These are phyloP conservation scores for Trichogramma pretiosum DNA, from an alignment of 1,140 invertebrate genomes.

Conservation along the genomic window DNA sequence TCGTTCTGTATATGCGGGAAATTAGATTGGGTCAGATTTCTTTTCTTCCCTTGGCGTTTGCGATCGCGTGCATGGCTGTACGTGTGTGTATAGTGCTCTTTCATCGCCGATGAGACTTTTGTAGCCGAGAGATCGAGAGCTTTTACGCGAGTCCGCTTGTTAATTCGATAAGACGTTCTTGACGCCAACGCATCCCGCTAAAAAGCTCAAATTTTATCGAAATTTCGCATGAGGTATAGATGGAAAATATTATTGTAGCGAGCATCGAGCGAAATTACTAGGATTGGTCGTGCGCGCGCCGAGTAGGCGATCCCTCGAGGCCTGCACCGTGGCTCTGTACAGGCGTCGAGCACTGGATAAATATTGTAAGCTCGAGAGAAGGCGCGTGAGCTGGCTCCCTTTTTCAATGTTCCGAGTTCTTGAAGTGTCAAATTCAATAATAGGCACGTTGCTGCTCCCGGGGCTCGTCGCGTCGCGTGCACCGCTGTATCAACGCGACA, in stretches of 20 bases:
- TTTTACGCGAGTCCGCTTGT: conserved; percentile 13
- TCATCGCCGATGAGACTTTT: conserved; percentile 14
- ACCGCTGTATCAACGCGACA: conserved; percentile 2
- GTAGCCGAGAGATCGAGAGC: no score
- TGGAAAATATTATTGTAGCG: no score
- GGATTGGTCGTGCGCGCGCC: neutral
- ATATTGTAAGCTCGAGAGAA: no score
- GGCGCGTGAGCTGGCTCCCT: conserved; percentile 24
- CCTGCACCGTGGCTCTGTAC: no score
- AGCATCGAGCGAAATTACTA: no score
- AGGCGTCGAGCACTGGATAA: no score
- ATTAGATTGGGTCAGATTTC: conserved; percentile 31
- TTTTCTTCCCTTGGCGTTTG: conserved; percentile 24
- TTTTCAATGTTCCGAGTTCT: conserved; percentile 47
- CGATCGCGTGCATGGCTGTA: conserved; percentile 5
- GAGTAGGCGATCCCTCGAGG: conserved; percentile 35
- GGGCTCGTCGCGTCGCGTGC: neutral
- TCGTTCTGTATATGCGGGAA: conserved; percentile 15
- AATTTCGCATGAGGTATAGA: no score
- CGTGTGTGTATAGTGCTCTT: no score
- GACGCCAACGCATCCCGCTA: no score
- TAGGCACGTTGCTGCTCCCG: no score
- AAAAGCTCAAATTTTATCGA: no score
- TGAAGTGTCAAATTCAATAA: conserved; percentile 47
- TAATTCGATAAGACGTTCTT: no score